phyloP scores from a whole-genome alignment of 2,888 invertebrate species.

The Camponotus fellah region DNA sequence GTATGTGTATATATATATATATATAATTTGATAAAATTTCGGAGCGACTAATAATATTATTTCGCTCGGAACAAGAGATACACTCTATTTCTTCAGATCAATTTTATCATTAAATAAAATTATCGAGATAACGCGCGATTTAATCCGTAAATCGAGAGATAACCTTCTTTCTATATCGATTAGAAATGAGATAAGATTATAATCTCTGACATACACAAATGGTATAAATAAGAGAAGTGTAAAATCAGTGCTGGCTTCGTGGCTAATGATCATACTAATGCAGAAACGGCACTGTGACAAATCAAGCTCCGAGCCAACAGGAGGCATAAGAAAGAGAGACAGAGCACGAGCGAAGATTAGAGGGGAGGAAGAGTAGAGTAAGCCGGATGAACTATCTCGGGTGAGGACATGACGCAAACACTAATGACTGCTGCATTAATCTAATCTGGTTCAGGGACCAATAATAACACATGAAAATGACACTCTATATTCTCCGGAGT shows the following conservation, averaged over 20 bases:
- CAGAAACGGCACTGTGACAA: constrained; percentile 49
- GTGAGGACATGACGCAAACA: constrained; percentile 69
- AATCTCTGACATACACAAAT: neutral
- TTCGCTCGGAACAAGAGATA: neutral
- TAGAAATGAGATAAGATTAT: neutral
- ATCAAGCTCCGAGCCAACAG: constrained; percentile 57
- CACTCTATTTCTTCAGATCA: neutral
- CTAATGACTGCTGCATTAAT: constrained; percentile 77
- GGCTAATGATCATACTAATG: constrained; percentile 38
- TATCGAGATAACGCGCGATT: neutral
- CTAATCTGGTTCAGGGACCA: constrained; percentile 74
- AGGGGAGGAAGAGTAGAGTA: constrained; percentile 28
- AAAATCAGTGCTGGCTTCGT: neutral
- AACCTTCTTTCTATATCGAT: neutral
- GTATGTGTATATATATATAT: neutral
- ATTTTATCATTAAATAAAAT: neutral
- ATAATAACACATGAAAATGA: constrained; percentile 74
- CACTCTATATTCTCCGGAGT: constrained; percentile 64
- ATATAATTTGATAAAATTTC: neutral
- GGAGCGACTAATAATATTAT: neutral
- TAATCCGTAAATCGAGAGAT: neutral
- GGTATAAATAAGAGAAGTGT: neutral
- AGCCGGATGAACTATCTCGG: constrained; percentile 55
- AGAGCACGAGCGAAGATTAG: constrained; percentile 10
- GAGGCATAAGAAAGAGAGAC: constrained; percentile 36